These are phyloP conservation scores for Rhodeus uyekii DNA, from an alignment of 2,797 vertebrate species.

Conservation along the genomic window DNA sequence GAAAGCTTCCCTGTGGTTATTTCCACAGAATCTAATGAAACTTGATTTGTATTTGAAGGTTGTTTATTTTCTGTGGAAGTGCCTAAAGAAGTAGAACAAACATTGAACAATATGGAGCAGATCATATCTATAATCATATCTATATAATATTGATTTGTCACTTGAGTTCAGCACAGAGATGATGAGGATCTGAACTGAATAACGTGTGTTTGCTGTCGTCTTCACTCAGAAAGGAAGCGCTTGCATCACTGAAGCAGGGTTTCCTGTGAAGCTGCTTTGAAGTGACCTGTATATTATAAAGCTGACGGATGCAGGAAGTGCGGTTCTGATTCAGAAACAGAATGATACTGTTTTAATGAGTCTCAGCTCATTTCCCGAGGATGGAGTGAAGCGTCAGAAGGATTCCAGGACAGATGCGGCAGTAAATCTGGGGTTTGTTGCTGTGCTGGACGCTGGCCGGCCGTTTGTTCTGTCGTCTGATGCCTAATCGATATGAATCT, in stretches of 20 bases:
- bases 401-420: not conserved
- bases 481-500: constrained; percentile 33
- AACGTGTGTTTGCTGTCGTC: too few species aligned
- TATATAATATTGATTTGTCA: not conserved
- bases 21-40: not conserved
- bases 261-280: not conserved
- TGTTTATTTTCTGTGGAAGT: not conserved
- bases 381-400: too few species aligned
- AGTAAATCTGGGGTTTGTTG: constrained; percentile 20
- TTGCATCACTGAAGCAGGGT: too few species aligned
- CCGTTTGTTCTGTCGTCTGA: constrained; percentile 28
- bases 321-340: not conserved
- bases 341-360: not conserved
- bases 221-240: too few species aligned
- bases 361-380: too few species aligned
- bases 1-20: too few species aligned
- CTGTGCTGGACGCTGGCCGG: constrained; percentile 1
- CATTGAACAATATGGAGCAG: not conserved
- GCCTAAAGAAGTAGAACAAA: not conserved
- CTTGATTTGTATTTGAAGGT: not conserved
- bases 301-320: not conserved
- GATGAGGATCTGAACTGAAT: too few species aligned
- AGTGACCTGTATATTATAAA: not conserved
- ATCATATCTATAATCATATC: not conserved
- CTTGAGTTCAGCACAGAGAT: too few species aligned